phyloP scores from a whole-genome alignment of 2,888 invertebrate genomes.

The Sipha maydis region DNA sequence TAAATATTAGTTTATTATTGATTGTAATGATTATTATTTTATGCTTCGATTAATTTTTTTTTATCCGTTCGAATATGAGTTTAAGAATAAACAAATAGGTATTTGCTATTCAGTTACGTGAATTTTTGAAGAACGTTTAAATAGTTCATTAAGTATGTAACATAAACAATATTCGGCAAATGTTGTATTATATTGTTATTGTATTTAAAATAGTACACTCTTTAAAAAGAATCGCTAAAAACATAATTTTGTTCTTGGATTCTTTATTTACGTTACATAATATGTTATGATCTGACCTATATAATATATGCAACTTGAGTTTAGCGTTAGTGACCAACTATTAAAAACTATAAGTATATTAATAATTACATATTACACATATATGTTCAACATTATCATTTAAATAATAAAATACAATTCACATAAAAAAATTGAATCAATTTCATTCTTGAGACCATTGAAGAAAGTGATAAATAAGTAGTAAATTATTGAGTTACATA shows the following conservation, averaged over 20 bases:
- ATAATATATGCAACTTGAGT: not conserved
- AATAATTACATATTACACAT: not conserved
- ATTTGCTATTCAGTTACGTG: not conserved
- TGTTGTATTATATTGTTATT: not conserved
- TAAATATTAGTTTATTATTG: not conserved
- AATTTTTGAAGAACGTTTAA: slow-evolving; percentile 2
- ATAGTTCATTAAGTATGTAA: slow-evolving; percentile 29
- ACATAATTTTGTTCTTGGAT: not conserved
- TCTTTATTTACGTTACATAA: slow-evolving; percentile 21
- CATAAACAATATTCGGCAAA: slow-evolving; percentile 7
- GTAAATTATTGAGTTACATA: too few species aligned
- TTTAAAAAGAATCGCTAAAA: slow-evolving; percentile 7
- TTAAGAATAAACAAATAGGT: not conserved
- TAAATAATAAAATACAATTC: not conserved
- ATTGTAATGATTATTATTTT: not conserved
- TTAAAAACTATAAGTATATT: not conserved
- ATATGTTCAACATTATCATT: not conserved
- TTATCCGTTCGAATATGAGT: not conserved
- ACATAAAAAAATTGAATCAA: not conserved
- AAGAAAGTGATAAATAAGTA: too few species aligned
- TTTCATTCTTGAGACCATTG: too few species aligned
- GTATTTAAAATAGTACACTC: not conserved
- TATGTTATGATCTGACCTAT: slow-evolving; percentile 24
- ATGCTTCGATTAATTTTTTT: not conserved
- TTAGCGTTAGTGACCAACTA: not conserved